Conservation (phyloP, 1,140 invertebrate species). For the Saccostrea echinata region DNA sequence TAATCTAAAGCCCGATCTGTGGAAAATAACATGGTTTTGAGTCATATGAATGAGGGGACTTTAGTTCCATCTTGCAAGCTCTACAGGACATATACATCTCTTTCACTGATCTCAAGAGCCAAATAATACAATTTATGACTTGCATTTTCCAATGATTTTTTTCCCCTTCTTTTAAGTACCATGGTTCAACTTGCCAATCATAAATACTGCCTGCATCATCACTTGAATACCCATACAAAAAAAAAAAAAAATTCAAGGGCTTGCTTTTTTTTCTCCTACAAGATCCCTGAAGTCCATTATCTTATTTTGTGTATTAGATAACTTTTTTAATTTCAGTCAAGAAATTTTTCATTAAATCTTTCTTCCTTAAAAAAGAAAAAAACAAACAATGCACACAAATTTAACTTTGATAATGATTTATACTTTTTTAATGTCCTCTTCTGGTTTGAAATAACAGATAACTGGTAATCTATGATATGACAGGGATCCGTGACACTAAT, state of each 20-base stretch:
- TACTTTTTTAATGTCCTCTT: not conserved
- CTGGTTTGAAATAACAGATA: not conserved
- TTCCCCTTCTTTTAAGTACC: not conserved
- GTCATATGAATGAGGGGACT: constrained; percentile 25
- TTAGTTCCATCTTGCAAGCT: not conserved
- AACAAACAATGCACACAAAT: not conserved
- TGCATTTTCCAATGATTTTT: constrained; percentile 33
- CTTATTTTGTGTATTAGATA: too few relatives aligned
- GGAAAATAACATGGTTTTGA: constrained; percentile 35
- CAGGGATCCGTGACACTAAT: not conserved
- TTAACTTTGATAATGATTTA: not conserved
- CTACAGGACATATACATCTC: constrained; percentile 9
- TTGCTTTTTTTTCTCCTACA: not conserved
- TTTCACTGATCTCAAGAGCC: constrained; percentile 9
- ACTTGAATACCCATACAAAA: not conserved
- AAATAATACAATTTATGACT: constrained; percentile 24
- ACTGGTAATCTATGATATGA: not conserved
- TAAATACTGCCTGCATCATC: not conserved
- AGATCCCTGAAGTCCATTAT: not conserved
- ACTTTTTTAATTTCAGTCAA: not conserved
- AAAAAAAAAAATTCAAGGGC: not conserved
- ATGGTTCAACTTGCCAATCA: not conserved
- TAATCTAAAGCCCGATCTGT: constrained; percentile 18
- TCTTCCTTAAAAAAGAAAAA: not conserved
- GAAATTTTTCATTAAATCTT: not conserved